Conservation (phyloP, 2,888 invertebrate species). For the Luperina nickerlii region DNA sequence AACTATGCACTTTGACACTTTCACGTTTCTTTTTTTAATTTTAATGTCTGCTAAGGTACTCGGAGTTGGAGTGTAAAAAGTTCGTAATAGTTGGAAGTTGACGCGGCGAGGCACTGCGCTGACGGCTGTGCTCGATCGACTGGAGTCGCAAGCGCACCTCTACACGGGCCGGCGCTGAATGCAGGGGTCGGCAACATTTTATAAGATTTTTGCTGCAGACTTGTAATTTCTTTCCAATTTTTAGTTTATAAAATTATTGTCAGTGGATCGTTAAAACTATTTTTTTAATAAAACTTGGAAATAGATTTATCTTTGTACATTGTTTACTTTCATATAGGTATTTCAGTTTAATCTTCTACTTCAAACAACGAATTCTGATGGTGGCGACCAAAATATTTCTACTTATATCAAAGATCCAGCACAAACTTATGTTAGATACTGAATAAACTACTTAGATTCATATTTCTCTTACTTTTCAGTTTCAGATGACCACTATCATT, state of each 20-base stretch:
- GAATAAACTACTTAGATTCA: background rate
- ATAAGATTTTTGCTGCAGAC: background rate
- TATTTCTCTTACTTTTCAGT: background rate
- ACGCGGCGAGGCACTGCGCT: slow-evolving; percentile 78
- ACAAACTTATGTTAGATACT: too few species aligned
- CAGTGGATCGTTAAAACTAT: background rate
- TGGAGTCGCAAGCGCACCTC: slow-evolving; percentile 86
- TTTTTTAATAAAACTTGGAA: background rate
- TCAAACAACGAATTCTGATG: background rate
- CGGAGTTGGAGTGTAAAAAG: slow-evolving; percentile 74
- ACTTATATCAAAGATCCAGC: background rate
- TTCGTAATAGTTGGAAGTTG: slow-evolving; percentile 77
- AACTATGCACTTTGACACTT: slow-evolving; percentile 75
- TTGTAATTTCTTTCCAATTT: background rate
- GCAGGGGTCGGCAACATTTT: slow-evolving; percentile 80
- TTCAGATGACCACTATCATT: background rate
- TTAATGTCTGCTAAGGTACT: slow-evolving; percentile 70
- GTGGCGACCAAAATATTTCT: background rate
- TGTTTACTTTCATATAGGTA: background rate
- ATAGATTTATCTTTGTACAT: background rate
- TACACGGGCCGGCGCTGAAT: slow-evolving; percentile 75
- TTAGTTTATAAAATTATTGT: background rate
- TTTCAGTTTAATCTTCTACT: too few species aligned
- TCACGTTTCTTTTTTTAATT: slow-evolving; percentile 65
- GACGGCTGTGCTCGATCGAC: slow-evolving; percentile 85